Conservation (phyloP, 2,888 invertebrate species). For the Drosophila conformis region DNA sequence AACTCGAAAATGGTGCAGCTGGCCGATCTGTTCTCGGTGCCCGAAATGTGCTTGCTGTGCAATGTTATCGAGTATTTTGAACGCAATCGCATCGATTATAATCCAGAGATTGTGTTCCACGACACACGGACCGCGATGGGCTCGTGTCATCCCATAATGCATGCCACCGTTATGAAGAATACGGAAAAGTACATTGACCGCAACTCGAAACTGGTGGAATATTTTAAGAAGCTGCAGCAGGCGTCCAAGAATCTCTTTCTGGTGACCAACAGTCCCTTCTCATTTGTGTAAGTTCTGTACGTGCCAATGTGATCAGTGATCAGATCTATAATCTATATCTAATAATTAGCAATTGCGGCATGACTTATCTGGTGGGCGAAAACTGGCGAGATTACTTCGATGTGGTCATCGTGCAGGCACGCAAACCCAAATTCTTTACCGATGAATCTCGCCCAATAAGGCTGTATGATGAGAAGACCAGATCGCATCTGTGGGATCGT, state of each 20-base stretch:
- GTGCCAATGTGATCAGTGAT: background rate
- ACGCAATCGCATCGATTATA: slow-evolving; percentile 94
- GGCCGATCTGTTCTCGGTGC: slow-evolving; percentile 98
- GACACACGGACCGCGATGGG: slow-evolving; percentile 97
- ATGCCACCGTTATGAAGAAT: slow-evolving; percentile 93
- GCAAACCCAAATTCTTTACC: slow-evolving; percentile 98
- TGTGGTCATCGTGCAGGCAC: slow-evolving; percentile 96
- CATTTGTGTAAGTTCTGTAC: slow-evolving; percentile 92
- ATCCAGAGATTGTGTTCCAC: slow-evolving; percentile 97
- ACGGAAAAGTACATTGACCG: slow-evolving; percentile 92
- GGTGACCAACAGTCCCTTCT: slow-evolving; percentile 98
- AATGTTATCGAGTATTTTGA: slow-evolving; percentile 97
- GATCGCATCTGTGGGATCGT: slow-evolving; percentile 95
- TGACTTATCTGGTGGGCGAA: slow-evolving; percentile 94
- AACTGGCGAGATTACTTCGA: slow-evolving; percentile 97
- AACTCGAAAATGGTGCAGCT: slow-evolving; percentile 94
- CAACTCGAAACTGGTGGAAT: slow-evolving; percentile 89
- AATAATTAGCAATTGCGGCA: slow-evolving; percentile 91
- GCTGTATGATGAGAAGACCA: slow-evolving; percentile 92
- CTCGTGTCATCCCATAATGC: slow-evolving; percentile 95
- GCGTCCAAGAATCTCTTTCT: slow-evolving; percentile 95
- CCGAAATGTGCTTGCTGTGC: slow-evolving; percentile 97
- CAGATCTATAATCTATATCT: background rate
- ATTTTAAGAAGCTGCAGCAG: slow-evolving; percentile 90
- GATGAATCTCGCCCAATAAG: slow-evolving; percentile 96